A percentile compares a stretch with the other conserved stretches of the same genome.
Conservation (phyloP, 2,113 vertebrate species). For the rabbit (Oryctolagus cuniculus) region mOryCun1.1 NC_091443.1:67310001-67310500, state of each 20-base stretch:
- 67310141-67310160: constrained; percentile 1
- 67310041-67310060: background rate
- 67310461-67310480: background rate
- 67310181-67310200: background rate
- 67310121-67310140: constrained; percentile 45
- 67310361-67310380: constrained; percentile 13
- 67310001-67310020: background rate
- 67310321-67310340: background rate
- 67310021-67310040: background rate
- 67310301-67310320: constrained; percentile 1
- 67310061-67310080: constrained; percentile 8
- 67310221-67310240: too few relatives aligned
- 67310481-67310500: background rate
- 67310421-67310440: constrained; percentile 52
- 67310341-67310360: background rate
- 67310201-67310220: background rate
- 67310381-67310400: background rate
- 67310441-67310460: background rate
- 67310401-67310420: background rate
- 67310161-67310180: background rate
- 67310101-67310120: background rate
- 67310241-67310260: background rate
- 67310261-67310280: background rate
- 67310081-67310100: constrained; percentile 24
- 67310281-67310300: background rate